These are phyloP conservation scores for Regulus satrapa DNA, from an alignment of 2,113 vertebrate genomes.

Conservation along the genomic window DNA sequence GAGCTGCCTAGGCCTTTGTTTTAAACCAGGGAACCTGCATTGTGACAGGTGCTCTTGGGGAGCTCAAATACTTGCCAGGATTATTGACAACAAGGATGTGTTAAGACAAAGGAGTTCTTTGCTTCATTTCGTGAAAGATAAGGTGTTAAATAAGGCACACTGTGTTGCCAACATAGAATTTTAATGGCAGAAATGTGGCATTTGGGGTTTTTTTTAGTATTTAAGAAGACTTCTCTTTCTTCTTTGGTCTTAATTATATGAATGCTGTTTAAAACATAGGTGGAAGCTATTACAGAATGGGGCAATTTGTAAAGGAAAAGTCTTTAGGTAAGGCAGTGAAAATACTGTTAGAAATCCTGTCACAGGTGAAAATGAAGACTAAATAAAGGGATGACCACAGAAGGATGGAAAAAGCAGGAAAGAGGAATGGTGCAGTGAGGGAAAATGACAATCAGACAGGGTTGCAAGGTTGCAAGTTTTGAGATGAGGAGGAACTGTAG, in stretches of 20 bases:
- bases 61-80: not conserved
- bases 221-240: not conserved
- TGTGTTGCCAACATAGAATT: not conserved
- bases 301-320: not conserved
- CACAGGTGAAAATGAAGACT: not conserved
- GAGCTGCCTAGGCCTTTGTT: not conserved
- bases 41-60: not conserved
- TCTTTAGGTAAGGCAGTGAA: not conserved
- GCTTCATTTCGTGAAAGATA: not conserved
- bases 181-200: not conserved
- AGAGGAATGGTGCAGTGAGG: not conserved
- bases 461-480: not conserved
- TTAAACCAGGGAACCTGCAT: not conserved
- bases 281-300: not conserved
- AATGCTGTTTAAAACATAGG: not conserved
- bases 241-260: not conserved
- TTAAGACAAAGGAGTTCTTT: not conserved
- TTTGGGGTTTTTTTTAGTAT: not conserved
- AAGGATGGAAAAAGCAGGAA: not conserved
- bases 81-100: fast-evolving
- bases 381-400: not conserved
- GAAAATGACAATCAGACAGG: not conserved
- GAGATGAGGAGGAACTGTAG: not conserved
- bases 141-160: not conserved
- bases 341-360: not conserved